Conservation (phyloP, 2,797 vertebrate genomes). For the Peromyscus aztecus region DNA sequence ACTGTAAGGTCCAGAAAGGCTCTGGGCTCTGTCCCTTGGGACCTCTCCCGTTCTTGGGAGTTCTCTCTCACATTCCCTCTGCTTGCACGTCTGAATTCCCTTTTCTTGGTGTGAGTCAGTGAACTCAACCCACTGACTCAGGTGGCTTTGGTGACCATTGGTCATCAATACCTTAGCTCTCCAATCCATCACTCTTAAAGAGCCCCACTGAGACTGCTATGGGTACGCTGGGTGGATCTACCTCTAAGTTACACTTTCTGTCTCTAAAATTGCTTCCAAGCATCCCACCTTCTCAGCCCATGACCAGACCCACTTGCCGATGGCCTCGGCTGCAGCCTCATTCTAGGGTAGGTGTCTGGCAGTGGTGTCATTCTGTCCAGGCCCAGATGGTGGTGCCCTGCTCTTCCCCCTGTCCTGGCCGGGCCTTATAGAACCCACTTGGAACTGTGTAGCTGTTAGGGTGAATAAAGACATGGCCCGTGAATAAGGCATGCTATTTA, state of each 20-base stretch:
- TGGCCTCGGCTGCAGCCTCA: background rate
- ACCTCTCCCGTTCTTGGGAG: background rate
- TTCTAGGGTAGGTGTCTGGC: background rate
- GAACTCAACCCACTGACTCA: background rate
- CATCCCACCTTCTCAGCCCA: background rate
- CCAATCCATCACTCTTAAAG: background rate
- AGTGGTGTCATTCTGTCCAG: background rate
- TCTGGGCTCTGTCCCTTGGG: background rate
- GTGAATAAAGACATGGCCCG: background rate
- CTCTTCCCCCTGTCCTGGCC: no score
- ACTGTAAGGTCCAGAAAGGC: background rate
- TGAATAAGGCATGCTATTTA: background rate
- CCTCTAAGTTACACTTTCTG: background rate
- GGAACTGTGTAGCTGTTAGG: background rate
- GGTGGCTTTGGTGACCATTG: background rate
- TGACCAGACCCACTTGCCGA: background rate
- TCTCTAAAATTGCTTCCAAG: background rate
- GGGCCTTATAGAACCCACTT: background rate
- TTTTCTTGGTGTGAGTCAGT: background rate
- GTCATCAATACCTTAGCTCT: background rate
- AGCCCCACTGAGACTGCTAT: background rate
- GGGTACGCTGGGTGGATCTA: background rate
- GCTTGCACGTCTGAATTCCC: background rate
- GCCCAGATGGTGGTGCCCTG: background rate
- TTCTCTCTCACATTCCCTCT: background rate